Evolutionary conservation across 2,797 vertebrate species (phyloP).

Genomic region (Philypnodon macrostomus): DNA sequence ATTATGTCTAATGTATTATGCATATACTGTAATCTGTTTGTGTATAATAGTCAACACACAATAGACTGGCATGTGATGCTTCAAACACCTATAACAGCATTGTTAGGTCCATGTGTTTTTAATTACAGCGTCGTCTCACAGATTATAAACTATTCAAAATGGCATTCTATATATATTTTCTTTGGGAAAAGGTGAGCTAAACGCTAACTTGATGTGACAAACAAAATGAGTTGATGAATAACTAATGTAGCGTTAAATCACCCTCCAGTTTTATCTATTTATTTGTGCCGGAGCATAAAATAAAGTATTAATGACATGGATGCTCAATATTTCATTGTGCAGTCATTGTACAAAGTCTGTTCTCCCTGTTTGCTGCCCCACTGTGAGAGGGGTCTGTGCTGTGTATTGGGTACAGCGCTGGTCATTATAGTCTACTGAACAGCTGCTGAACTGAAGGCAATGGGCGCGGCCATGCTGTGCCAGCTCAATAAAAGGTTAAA

Average conservation of each 20-base stretch:
- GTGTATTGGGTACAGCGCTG: constrained; percentile 4
- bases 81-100: too few species aligned
- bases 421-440: constrained; percentile 21
- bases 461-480: constrained; percentile 15
- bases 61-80: too few species aligned
- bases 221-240: constrained; percentile 60
- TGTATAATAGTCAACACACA: too few species aligned
- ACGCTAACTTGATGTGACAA: constrained; percentile 23
- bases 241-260: constrained; percentile 58
- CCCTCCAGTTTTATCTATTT: constrained; percentile 55
- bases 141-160: too few species aligned
- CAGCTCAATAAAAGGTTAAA: constrained; percentile 47
- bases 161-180: constrained; percentile 7
- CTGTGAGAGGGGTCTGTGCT: not conserved
- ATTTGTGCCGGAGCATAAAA: constrained; percentile 43
- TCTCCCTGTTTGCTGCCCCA: constrained; percentile 12
- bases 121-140: too few species aligned
- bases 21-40: too few species aligned
- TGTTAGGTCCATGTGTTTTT: too few species aligned
- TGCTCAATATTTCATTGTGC: constrained; percentile 44
- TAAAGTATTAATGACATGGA: constrained; percentile 58
- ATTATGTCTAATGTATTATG: too few species aligned
- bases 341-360: constrained; percentile 36
- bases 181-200: constrained; percentile 12
- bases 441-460: constrained; percentile 12